Evolutionary conservation across 2,888 invertebrate genomes (phyloP).

Genomic region (Magallana nippona): DNA sequence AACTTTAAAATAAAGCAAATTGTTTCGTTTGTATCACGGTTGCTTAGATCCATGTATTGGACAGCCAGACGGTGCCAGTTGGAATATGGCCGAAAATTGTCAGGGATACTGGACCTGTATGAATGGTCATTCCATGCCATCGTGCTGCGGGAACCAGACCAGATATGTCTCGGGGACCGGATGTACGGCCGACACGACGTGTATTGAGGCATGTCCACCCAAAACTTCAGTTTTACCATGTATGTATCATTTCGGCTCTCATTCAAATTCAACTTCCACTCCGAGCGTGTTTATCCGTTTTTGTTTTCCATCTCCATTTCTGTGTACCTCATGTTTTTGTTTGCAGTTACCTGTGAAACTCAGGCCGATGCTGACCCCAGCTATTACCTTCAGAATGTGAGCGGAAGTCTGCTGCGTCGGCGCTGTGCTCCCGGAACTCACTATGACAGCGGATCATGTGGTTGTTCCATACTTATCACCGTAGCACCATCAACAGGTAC

Average conservation of each 20-base stretch:
- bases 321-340: background rate
- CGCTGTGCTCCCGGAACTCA: constrained; percentile 54
- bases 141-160: constrained; percentile 51
- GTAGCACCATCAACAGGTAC: constrained; percentile 38
- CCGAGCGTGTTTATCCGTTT: too few species aligned
- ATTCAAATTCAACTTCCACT: too few species aligned
- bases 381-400: constrained; percentile 48
- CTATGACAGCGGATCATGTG: constrained; percentile 50
- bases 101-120: constrained; percentile 55
- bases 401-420: constrained; percentile 43
- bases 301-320: too few species aligned
- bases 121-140: constrained; percentile 48
- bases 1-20: too few species aligned
- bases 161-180: constrained; percentile 52
- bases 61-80: constrained; percentile 45
- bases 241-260: background rate
- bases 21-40: too few species aligned
- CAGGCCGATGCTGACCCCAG: constrained; percentile 45
- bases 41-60: constrained; percentile 53
- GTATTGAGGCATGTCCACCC: constrained; percentile 51
- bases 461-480: constrained; percentile 46
- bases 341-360: constrained; percentile 39
- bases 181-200: constrained; percentile 51
- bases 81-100: constrained; percentile 52
- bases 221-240: background rate